Evolutionary conservation across 2,113 vertebrate genomes (phyloP), one percentile per base, ranked within the genome.

Genomic region (Campylorhamphus procurvoides): DNA sequence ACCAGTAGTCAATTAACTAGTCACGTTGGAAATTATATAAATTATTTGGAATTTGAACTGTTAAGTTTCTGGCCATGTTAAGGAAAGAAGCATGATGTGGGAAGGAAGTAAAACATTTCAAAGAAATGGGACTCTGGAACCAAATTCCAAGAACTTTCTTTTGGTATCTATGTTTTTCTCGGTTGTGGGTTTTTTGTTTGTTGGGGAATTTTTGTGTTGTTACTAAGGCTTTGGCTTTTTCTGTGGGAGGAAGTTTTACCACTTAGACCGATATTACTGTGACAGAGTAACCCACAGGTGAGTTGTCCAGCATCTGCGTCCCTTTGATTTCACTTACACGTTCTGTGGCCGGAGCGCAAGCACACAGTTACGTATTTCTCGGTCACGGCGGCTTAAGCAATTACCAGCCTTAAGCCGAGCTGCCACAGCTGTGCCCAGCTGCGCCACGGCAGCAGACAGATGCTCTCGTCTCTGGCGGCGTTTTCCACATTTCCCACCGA

Each of bases 331-430:
- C 20, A n/a, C 14, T 29, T 18, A 4, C 0, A 7, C 29, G 12
- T 44, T 35, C 35, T 39, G 20, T 10, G 52, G 28, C 7, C 37
- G 35, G 22, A 69, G 29, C 24, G 39, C 24, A 3, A 50, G 33
- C 58, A 6, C 1, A 3, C 1, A 10, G 67, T 47, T 50, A 27
- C 15, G 1, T 6, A 1, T 9, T 14, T 23, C 46, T 47, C 17
- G 7, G 67, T 35, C 46, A 28, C 64, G 20, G 66, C 1, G 18
- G 42, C 47, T 84, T 78, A 59, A 67, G 66, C 60, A 28, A 55
- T 69, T 31, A 17, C 19, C 50, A 63, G 1, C 74, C 73, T 52
- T 23, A 31, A 33, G 40, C 44, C 3, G 14, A 35, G 67, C 80
- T 72, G 47, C 15, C 72, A 17, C 44, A 53, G 62, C 68, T 10